Evolutionary conservation across 53 echinoderm and acorn worm species (phyloP).

Genomic region (Zoroaster sp.): DNA sequence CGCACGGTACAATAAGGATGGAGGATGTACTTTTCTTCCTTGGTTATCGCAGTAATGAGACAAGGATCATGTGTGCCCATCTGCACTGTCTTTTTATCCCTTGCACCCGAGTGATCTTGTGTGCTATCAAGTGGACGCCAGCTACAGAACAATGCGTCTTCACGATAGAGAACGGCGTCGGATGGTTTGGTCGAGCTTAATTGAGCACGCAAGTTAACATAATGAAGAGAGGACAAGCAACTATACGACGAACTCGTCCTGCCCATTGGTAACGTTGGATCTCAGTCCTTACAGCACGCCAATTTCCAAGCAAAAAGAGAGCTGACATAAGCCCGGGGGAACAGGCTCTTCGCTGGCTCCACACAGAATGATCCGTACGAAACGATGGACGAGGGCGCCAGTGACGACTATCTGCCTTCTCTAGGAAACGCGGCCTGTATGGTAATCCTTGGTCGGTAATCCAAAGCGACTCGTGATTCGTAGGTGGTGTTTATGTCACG

Average conservation of each 20-base stretch:
- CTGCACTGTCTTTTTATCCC: not conserved
- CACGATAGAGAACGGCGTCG: not conserved
- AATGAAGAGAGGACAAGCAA: not conserved
- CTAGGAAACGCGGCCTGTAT: not conserved
- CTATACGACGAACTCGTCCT: not conserved
- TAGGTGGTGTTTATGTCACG: conserved; percentile 6
- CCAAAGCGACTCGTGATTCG: not conserved
- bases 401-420: not conserved
- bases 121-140: not conserved
- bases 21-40: not conserved
- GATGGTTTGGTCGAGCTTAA: not conserved
- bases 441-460: not conserved
- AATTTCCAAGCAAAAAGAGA: not conserved
- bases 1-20: not conserved
- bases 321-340: not conserved
- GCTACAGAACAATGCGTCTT: not conserved
- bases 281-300: conserved; percentile 5
- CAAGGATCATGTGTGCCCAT: not conserved
- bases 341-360: not conserved
- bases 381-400: not conserved
- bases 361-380: not conserved
- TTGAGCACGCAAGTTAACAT: not conserved
- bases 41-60: not conserved
- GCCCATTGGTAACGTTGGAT: not conserved
- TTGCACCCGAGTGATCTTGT: not conserved